These are phyloP conservation scores for Zaprionus obscuricornis DNA, from an alignment of 2,888 invertebrate species.

Conservation along the genomic window DNA sequence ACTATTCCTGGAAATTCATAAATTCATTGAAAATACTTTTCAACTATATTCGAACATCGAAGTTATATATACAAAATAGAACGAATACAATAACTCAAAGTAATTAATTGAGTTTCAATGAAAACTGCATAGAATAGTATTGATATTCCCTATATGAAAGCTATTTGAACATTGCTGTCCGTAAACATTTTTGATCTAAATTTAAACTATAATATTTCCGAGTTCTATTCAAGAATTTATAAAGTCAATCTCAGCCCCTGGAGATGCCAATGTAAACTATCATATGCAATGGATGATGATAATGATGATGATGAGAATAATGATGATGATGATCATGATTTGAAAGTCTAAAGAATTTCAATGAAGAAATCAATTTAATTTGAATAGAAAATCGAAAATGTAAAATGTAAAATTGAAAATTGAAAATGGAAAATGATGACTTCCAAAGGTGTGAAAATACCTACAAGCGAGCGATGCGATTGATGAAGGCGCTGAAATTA, in stretches of 20 bases:
- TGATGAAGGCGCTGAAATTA: slow-evolving; percentile 59
- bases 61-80: too few species aligned
- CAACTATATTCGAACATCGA: neutral
- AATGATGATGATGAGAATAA: slow-evolving; percentile 17
- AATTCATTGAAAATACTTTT: too few species aligned
- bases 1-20: too few species aligned
- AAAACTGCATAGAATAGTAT: slow-evolving; percentile 13
- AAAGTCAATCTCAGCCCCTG: too few species aligned
- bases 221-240: slow-evolving; percentile 54
- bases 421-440: slow-evolving; percentile 57
- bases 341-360: neutral
- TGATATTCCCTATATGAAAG: slow-evolving; percentile 10
- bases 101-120: slow-evolving; percentile 12
- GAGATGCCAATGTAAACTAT: slow-evolving; percentile 24
- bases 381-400: too few species aligned
- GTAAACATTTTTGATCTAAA: slow-evolving; percentile 53
- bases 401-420: slow-evolving; percentile 3
- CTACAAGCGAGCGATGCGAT: slow-evolving; percentile 59
- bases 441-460: slow-evolving; percentile 71
- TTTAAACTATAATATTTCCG: slow-evolving; percentile 38
- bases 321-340: slow-evolving; percentile 24
- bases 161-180: slow-evolving; percentile 10
- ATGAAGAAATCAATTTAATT: slow-evolving; percentile 53
- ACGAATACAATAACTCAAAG: slow-evolving; percentile 14
- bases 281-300: slow-evolving; percentile 38